Evolutionary conservation across 1,140 invertebrate species (phyloP).

Genomic region (Drosophila repletoides): DNA sequence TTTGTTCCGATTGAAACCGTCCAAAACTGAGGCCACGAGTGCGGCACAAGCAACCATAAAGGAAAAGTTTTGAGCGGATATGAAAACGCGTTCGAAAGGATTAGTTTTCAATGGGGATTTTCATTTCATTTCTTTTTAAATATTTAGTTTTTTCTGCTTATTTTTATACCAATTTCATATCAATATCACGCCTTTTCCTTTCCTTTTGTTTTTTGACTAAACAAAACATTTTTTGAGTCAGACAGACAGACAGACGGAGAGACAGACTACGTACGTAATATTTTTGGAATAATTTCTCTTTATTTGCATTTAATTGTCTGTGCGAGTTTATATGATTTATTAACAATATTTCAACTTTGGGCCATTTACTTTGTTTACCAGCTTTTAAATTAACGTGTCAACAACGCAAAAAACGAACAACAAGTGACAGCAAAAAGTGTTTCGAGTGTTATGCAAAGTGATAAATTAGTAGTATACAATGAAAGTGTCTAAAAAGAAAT

Average conservation of each 20-base stretch:
- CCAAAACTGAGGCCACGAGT: slow-evolving; percentile 82
- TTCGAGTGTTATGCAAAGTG: slow-evolving; percentile 50
- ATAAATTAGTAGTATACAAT: slow-evolving; percentile 53
- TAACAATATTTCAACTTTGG: slow-evolving; percentile 45
- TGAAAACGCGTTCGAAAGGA: neutral
- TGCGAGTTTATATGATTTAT: slow-evolving; percentile 58
- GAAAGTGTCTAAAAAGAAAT: slow-evolving; percentile 46
- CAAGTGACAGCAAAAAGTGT: slow-evolving; percentile 54
- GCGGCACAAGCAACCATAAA: slow-evolving; percentile 43
- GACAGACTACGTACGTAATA: neutral
- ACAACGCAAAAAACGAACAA: slow-evolving; percentile 37
- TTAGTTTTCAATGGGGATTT: too few relatives aligned
- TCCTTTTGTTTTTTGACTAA: too few relatives aligned
- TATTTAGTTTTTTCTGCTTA: neutral
- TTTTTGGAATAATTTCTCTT: slow-evolving; percentile 8
- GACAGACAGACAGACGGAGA: neutral
- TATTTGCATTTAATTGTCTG: slow-evolving; percentile 49
- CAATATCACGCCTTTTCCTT: too few relatives aligned
- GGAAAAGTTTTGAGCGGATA: neutral
- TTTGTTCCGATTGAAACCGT: slow-evolving; percentile 82
- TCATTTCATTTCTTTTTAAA: neutral
- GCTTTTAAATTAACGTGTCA: slow-evolving; percentile 66
- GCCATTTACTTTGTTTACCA: slow-evolving; percentile 57
- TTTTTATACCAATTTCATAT: too few relatives aligned
- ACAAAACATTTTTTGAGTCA: neutral